Base-by-base conservation (phyloP, 53 echinoderm and acorn worm genomes). In the Paelopatides confundens region DNA sequence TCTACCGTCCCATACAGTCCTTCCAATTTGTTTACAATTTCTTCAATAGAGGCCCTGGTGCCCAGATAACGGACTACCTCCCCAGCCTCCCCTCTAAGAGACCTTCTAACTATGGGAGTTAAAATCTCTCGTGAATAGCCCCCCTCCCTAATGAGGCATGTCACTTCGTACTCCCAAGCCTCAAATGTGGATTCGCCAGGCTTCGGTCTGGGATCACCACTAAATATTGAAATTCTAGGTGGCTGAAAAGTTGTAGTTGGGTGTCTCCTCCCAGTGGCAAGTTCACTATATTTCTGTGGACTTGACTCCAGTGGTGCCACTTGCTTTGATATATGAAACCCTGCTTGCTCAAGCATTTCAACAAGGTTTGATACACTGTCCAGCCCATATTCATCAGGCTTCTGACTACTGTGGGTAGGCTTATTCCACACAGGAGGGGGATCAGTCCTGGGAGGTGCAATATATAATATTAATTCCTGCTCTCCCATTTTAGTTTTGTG, bases 171-270 rank as follows among this genome's bases (percentile, higher is more conserved):
- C 69, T 58, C 47, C 87, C 87, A 91, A 8, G 68, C 14, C 35
- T 91, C 91, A 69, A 81, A 91, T 18, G 27, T 66, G 1, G 52
- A 49, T 30, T 87, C 87, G 3, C 85, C 85, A 2, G 64, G 49
- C 15, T 90, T 90, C 2, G 85, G 90, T 23, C 82, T 90, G 5
- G 76, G 47, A 14, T 85, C 85, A 2, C 90, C 90, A 18, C 58
- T 71, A 35, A 71, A 40, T 11, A 37, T 35, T 2, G 82, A 70
- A 2, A 89, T 38, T 37, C 40, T 35, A 18, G 82, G 31, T 9
- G 69, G 89, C 38, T 71, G 43, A 24, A 35, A 35, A 18, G 38
- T 35, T 7, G 43, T 71, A 4, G 43, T 64, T 13, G 65, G 65
- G 21, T 15, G 21, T n/a, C 30, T 24, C 65, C 65, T 64, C 65